phyloP scores from a whole-genome alignment of 92 coral and sea anemone species.

The Epizoanthus illoricatus region DNA sequence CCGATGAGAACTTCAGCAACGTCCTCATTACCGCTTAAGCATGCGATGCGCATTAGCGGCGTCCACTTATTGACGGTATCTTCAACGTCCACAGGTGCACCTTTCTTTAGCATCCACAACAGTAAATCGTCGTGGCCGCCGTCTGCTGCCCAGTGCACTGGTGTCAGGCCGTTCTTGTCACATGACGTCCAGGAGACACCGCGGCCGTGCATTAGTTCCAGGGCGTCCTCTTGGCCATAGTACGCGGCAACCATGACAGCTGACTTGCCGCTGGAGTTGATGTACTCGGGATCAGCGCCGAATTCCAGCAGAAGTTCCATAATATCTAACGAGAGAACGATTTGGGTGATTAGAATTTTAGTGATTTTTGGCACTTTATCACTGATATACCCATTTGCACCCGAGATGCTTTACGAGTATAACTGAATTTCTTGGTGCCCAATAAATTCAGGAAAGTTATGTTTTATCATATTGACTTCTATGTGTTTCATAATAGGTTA shows the following conservation, averaged over 20 bases:
- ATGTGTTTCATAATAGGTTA: no score
- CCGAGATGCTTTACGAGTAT: no score
- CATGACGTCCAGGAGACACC: constrained; percentile 84
- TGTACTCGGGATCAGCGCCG: constrained; percentile 86
- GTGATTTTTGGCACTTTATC: no score
- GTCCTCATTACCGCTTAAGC: constrained; percentile 85
- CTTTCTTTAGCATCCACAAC: constrained; percentile 74
- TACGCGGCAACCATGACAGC: constrained; percentile 90
- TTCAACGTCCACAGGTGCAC: constrained; percentile 82
- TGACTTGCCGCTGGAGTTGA: constrained; percentile 80
- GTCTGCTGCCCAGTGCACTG: constrained; percentile 99
- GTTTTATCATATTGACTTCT: no score
- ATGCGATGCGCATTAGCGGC: constrained; percentile 96
- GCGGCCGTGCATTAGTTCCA: constrained; percentile 68
- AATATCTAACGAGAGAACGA: constrained; percentile 49
- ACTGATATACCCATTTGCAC: no score
- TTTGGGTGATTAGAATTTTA: background rate
- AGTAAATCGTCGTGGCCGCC: constrained; percentile 96
- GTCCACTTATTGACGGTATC: constrained; percentile 83
- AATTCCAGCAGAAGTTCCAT: constrained; percentile 82
- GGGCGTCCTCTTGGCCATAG: constrained; percentile 85
- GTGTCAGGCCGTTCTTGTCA: constrained; percentile 92
- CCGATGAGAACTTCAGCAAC: constrained; percentile 79
- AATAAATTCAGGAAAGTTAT: no score
- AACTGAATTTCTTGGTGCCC: no score